Base-by-base conservation (phyloP, 1,140 invertebrate species). In the Pantala flavescens region DNA sequence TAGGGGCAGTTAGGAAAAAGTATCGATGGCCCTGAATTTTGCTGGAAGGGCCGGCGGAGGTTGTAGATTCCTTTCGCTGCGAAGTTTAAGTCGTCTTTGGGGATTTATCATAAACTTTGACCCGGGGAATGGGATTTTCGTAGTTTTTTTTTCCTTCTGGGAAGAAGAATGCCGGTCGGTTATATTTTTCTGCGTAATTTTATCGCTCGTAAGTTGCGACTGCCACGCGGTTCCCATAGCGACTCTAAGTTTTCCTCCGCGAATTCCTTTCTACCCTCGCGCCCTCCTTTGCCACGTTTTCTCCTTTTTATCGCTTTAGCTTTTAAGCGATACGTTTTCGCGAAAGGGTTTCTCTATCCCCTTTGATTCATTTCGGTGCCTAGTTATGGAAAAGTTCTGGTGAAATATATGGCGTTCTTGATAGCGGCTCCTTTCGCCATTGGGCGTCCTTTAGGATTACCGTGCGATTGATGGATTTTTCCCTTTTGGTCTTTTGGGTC, bases 151-250 rank as follows among this genome's bases (percentile, higher is more conserved):
- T 63, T 63, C 5, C 49, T 14, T 16, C 5, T 5, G 49, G 49
- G 3, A 63, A 63, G 49, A 63, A 63, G 49, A 63, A 63, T 63
- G 14, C n/a, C 12, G n/a, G 49, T 19, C 5, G n/a, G 49, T 63
- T 63, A 63, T 21, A 63, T 63, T 63, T 63, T 63, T 63, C 49
- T 63, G 49, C 49, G 49, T 63, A 63, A 63, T 63, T 63, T 63
- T 63, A 63, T 63, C 49, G 12, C 16, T 63, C 49, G 12, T 63
- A 63, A 63, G 49, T 63, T 63, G 49, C n/a, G 49, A 63, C 49
- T 16, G n/a, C 49, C 3, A 63, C 49, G 49, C 12, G 49, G 12
- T 63, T 63, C 49, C n/a, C 49, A 21, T 63, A 7, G 49, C n/a
- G 49, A 63, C 49, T 14, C 2, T 36, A 36, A 16, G 49, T 63